Base-by-base conservation (phyloP, 2,797 vertebrate species). In the Dendrocincla tyrannina region DNA sequence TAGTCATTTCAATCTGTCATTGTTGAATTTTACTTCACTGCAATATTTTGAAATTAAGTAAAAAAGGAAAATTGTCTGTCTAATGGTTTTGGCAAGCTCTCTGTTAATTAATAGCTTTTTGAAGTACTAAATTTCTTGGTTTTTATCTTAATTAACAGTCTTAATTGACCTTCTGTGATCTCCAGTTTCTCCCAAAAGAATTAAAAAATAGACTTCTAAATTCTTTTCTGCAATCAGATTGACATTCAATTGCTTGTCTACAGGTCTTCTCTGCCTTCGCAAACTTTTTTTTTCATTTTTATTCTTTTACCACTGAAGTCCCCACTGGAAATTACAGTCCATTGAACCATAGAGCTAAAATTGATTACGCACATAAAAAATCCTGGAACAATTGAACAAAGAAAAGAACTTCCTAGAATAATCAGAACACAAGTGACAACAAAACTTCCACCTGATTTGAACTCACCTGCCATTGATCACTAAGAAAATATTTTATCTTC, bases 141-240 rank as follows among this genome's bases (percentile, higher is more conserved):
- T 95, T 88, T 95, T 59, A 76, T 88, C 78, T 94, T 96, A 94
- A 96, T 96, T 94, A 95, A 87, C 44, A 56, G 44, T 80, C 63
- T 76, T 89, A 94, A 87, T 91, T 93, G 96, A 96, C 92, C 95
- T 95, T 91, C 74, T 67, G 20, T 59, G 50, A 86, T 95, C 80
- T 74, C 60, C 17, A 47, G 52, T 92, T 95, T 96, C 27, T 97
- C 75, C 33, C 47, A 62, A 72, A 85, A 73, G 50, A 85, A 94
- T 80, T 62, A 50, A 88, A 88, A 91, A 89, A 70, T 15, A 78
- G 62, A 28, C 24, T 63, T 87, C 52, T 75, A 46, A 88, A 66
- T 92, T 89, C 30, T 67, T 82, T 80, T 88, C 83, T 81, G 14
- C 62, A 88, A 24, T 85, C 23, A 88, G 58, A 75, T 56, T 76